phyloP scores from a whole-genome alignment of 1,140 invertebrate genomes.

The Steinernema khuongi region DNA sequence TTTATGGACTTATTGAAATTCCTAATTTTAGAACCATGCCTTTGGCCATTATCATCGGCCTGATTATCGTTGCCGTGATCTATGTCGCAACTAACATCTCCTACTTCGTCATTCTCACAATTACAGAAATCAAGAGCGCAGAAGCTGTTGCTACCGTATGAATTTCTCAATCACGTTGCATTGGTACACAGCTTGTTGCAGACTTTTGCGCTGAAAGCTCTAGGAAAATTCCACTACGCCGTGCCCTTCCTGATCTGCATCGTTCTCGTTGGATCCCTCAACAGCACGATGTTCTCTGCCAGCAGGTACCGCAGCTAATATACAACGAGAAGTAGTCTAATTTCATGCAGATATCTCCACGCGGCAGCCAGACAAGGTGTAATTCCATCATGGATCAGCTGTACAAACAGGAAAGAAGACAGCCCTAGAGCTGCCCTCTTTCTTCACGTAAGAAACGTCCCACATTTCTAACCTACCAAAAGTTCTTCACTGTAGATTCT shows the following conservation, averaged over 20 bases:
- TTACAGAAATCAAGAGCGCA: slow-evolving; percentile 29
- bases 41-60: slow-evolving; percentile 45
- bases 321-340: neutral
- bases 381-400: neutral
- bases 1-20: neutral
- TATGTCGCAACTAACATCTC: slow-evolving; percentile 43
- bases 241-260: slow-evolving; percentile 34
- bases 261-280: slow-evolving; percentile 34
- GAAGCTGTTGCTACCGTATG: slow-evolving; percentile 37
- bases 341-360: slow-evolving; percentile 18
- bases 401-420: slow-evolving; percentile 27
- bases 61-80: slow-evolving; percentile 38
- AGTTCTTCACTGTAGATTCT: slow-evolving; percentile 18
- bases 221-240: slow-evolving; percentile 4
- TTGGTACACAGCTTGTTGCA: slow-evolving; percentile 14
- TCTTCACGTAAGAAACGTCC: slow-evolving; percentile 23
- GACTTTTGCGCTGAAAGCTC: slow-evolving; percentile 21
- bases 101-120: slow-evolving; percentile 42
- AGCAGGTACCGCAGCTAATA: slow-evolving; percentile 25
- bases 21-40: slow-evolving; percentile 42
- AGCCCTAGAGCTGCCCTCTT: slow-evolving; percentile 34
- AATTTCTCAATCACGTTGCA: neutral
- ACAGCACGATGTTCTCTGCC: slow-evolving; percentile 38
- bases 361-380: neutral
- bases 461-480: neutral